Conservation (phyloP, 2,888 invertebrate species). For the Sarcophaga subvicina region DNA sequence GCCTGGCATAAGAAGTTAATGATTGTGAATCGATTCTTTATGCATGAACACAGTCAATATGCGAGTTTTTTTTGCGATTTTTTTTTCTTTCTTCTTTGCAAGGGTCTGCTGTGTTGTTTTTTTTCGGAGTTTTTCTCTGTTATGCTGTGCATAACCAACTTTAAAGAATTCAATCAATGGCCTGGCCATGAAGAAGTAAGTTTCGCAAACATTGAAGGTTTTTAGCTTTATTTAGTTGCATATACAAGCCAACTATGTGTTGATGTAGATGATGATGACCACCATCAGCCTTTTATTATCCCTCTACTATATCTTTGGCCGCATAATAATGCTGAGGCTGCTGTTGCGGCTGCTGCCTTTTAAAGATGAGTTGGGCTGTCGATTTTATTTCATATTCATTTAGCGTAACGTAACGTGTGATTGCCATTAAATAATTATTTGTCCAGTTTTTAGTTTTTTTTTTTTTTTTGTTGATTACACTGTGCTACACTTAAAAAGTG, state of each 20-base stretch:
- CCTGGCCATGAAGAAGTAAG: constrained; percentile 49
- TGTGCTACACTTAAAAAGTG: no score
- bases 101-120: not conserved
- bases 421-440: constrained; percentile 68
- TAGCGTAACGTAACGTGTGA: constrained; percentile 58
- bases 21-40: constrained; percentile 68
- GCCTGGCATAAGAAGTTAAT: constrained; percentile 62
- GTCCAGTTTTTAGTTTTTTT: constrained; percentile 37
- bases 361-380: not conserved
- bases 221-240: not conserved
- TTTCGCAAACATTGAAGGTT: constrained; percentile 20
- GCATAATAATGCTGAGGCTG: not conserved
- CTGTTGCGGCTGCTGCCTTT: constrained; percentile 1
- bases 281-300: no score
- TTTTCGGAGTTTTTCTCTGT: not conserved
- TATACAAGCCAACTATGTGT: no score
- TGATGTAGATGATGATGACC: not conserved
- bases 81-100: not conserved
- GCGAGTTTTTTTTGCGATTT: not conserved
- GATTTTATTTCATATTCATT: constrained; percentile 31
- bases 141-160: not conserved
- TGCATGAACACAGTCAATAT: constrained; percentile 56
- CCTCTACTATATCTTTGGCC: no score
- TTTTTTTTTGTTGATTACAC: not conserved
- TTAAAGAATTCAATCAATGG: constrained; percentile 56